Conservation (phyloP, 2,797 vertebrate species). For the Peromyscus aztecus region DNA sequence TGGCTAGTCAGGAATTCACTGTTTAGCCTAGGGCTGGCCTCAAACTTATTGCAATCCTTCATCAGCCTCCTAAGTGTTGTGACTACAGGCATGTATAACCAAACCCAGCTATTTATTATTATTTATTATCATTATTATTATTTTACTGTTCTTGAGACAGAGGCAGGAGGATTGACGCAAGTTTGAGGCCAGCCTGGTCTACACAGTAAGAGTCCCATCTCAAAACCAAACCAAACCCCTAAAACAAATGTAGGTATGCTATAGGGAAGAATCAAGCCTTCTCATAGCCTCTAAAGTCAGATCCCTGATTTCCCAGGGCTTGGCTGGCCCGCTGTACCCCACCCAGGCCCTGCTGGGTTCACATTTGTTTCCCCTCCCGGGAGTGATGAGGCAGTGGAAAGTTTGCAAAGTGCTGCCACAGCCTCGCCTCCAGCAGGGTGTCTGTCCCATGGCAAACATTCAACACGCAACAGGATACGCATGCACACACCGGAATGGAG, state of each 20-base stretch:
- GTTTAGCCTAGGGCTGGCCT: not conserved
- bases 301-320: not conserved
- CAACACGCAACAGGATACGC: not conserved
- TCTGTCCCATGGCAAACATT: not conserved
- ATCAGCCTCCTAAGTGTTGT: not conserved
- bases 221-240: not conserved
- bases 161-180: not conserved
- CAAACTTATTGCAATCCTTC: not conserved
- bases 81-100: not conserved
- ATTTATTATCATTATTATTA: not conserved
- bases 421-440: not conserved
- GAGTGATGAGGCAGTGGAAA: not conserved
- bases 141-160: not conserved
- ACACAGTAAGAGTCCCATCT: not conserved
- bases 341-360: not conserved
- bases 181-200: not conserved
- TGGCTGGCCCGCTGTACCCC: not conserved
- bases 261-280: not conserved
- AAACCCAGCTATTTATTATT: not conserved
- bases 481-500: not conserved
- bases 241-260: constrained; percentile 27
- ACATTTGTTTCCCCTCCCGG: not conserved
- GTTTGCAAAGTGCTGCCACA: not conserved
- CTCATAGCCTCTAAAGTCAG: constrained; percentile 3
- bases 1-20: not conserved